Conservation (phyloP, 1,140 invertebrate species). For the Aleiodes sp. region DNA sequence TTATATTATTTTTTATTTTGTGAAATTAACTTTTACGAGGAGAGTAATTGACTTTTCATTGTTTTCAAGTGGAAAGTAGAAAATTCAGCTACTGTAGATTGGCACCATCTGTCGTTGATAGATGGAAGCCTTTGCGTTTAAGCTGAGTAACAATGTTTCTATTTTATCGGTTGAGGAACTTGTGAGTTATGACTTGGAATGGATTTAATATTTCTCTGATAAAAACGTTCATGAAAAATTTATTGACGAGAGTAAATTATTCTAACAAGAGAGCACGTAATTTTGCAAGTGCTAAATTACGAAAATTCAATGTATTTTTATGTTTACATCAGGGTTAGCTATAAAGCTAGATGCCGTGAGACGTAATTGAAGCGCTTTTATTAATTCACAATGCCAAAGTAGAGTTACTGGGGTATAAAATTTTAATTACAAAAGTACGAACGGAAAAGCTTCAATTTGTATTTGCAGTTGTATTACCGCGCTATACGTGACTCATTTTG, state of each 20-base stretch:
- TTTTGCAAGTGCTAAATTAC: not conserved
- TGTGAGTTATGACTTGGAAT: conserved; percentile 45
- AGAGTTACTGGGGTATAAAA: no score
- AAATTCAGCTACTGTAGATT: conserved; percentile 31
- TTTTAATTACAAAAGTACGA: no score
- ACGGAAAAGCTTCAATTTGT: no score
- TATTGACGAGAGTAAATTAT: not conserved
- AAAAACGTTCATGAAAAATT: not conserved
- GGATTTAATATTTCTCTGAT: conserved; percentile 36
- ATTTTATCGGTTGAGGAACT: conserved; percentile 44
- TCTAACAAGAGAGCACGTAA: not conserved
- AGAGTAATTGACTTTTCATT: not conserved
- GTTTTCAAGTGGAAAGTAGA: not conserved
- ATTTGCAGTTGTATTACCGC: no score
- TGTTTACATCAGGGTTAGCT: no score
- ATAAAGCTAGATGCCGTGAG: no score
- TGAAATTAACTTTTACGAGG: not conserved
- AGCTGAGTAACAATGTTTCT: no score
- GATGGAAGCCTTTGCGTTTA: conserved; percentile 32
- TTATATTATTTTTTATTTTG: not conserved
- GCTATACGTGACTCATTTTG: no score
- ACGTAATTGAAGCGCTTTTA: no score
- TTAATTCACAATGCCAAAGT: no score
- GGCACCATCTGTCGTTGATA: conserved; percentile 45
- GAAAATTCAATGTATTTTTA: not conserved